phyloP scores from a whole-genome alignment of 1,140 invertebrate genomes.

The Tetranychus urticae region DNA sequence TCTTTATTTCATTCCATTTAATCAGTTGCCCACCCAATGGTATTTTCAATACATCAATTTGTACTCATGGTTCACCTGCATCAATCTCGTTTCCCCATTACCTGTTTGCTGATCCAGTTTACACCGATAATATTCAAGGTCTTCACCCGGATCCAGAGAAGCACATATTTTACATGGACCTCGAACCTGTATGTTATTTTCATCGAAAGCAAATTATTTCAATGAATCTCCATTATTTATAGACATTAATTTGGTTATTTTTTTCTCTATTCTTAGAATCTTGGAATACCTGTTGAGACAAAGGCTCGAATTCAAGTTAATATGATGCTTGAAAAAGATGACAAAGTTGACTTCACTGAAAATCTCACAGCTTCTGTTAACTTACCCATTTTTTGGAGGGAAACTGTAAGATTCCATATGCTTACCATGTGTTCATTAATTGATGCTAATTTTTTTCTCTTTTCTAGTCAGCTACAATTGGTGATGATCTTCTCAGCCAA shows the following conservation, averaged over 20 bases:
- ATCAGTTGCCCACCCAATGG: conserved; percentile 8
- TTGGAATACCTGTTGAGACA: conserved; percentile 10
- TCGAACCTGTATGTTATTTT: conserved; percentile 39
- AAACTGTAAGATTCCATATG: neutral
- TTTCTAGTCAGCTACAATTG: neutral
- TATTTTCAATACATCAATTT: conserved; percentile 3
- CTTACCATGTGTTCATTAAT: too few relatives aligned
- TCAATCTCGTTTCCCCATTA: conserved; percentile 48
- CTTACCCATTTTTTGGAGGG: neutral
- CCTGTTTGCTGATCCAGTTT: conserved; percentile 50
- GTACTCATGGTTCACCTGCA: conserved; percentile 4
- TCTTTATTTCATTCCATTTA: neutral
- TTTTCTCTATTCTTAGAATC: neutral
- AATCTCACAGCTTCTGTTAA: neutral
- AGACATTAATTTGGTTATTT: neutral
- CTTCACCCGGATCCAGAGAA: conserved; percentile 42
- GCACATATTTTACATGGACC: conserved; percentile 53
- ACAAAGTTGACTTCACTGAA: neutral
- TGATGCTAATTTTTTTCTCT: neutral
- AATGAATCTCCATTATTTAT: neutral
- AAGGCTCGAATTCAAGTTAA: conserved; percentile 9
- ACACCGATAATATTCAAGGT: conserved; percentile 47
- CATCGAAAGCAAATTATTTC: neutral
- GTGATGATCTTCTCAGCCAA: neutral
- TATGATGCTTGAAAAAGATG: conserved; percentile 2